Evolutionary conservation across 2,113 vertebrate species (phyloP), one percentile per base, ranked within the genome.

Genomic region (Alaudala cheleensis): DNA sequence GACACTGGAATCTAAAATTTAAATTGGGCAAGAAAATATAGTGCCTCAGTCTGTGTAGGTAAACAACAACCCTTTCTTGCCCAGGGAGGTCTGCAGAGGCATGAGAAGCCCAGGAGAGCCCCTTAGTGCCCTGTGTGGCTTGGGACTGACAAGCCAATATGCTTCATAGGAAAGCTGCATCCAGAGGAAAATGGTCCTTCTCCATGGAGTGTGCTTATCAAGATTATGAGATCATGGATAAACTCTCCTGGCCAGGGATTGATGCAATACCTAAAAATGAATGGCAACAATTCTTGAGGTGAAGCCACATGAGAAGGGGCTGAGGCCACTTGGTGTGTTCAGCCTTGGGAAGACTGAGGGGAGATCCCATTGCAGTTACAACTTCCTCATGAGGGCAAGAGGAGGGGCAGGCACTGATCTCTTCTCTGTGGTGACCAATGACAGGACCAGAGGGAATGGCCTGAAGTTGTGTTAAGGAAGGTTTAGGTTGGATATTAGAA

Each of bases 1-100:
- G 12, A 71, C 12, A 22, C 33, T 25, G 23, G 14, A 74, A 15
- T 56, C 33, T 79, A 71, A 80, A 72, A 29, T 61, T 60, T 83
- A 65, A 83, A 67, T 40, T 33, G 51, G 26, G 6, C 17, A 85
- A 71, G 49, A n/a, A n/a, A n/a, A n/a, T n/a, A 65, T 33, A 14
- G 7, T 85, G 14, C 12, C 45, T 40, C 31, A 12, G 8, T n/a
- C 49, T 25, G 1, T 18, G 14, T 0, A 0, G 5, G 4, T 54
- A 72, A 65, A 34, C 34, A 33, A 57, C 10, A 37, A 6, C 6
- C 2, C 4, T 10, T 6, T 73, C 37, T 51, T 88, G 34, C 13
- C 6, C 53, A 76, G 12, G 5, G 14, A 44, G 19, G 4, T 65
- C 45, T 88, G 40, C 31, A 49, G 62, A 21, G 12, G 2, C 26